Conservation (phyloP, 2,797 vertebrate genomes). For the Pogonophryne albipinna region DNA sequence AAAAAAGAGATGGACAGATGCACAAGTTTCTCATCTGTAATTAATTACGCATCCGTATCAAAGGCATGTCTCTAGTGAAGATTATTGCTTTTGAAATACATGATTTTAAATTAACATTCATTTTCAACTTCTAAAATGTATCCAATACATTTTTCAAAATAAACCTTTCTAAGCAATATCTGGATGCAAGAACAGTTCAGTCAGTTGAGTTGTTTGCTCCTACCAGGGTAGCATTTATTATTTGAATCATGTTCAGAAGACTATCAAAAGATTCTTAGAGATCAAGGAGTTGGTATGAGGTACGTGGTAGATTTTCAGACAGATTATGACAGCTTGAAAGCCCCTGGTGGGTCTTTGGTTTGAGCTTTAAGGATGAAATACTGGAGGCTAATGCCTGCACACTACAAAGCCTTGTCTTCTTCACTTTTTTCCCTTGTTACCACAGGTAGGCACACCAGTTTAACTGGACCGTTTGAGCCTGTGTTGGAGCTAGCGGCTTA, state of each 20-base stretch:
- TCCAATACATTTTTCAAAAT: neutral
- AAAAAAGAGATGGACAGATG: conserved; percentile 6
- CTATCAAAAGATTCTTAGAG: conserved; percentile 49
- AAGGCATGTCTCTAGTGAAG: neutral
- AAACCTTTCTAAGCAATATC: neutral
- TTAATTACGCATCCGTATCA: neutral
- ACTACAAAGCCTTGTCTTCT: conserved; percentile 47
- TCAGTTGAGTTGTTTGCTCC: conserved; percentile 26
- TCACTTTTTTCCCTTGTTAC: conserved; percentile 29
- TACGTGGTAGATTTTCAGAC: conserved; percentile 46
- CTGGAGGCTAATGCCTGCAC: conserved; percentile 42
- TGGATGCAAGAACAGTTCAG: conserved; percentile 14
- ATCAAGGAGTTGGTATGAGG: conserved; percentile 48
- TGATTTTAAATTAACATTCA: neutral
- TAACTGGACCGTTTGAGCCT: conserved; percentile 29
- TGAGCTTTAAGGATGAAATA: conserved; percentile 49
- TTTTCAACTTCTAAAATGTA: conserved; percentile 10
- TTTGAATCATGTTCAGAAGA: conserved; percentile 52
- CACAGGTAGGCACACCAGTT: conserved; percentile 29
- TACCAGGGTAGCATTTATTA: conserved; percentile 40
- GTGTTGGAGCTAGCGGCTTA: conserved; percentile 34
- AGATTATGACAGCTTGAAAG: conserved; percentile 63
- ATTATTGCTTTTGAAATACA: conserved; percentile 20
- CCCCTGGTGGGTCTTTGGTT: conserved; percentile 35
- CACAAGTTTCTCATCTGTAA: neutral